phyloP scores from a whole-genome alignment of 1,140 invertebrate species.

The Drosophila suzukii region DNA sequence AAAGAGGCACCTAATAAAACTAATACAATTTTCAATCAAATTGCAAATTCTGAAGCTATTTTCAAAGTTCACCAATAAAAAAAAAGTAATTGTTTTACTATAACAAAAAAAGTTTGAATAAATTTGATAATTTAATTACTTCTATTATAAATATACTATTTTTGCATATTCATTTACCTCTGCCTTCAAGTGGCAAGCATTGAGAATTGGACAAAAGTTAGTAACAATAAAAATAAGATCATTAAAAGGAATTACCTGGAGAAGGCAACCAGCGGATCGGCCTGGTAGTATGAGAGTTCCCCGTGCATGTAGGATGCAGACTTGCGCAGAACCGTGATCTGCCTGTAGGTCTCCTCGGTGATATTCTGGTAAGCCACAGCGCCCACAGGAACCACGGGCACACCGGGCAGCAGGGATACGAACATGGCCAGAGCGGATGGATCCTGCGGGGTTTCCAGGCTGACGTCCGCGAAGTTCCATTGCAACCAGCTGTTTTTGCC shows the following conservation, averaged over 20 bases:
- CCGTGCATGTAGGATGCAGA: constrained; percentile 87
- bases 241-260: constrained; percentile 85
- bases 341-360: constrained; percentile 53
- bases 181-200: constrained; percentile 57
- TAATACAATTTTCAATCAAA: too few species aligned
- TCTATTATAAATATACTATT: too few species aligned
- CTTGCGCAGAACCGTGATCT: constrained; percentile 84
- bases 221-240: neutral
- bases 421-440: constrained; percentile 87
- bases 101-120: too few species aligned
- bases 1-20: too few species aligned
- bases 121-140: too few species aligned
- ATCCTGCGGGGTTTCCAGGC: constrained; percentile 46
- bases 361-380: constrained; percentile 83
- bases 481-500: constrained; percentile 73
- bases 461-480: constrained; percentile 71
- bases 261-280: constrained; percentile 87
- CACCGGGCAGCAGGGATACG: constrained; percentile 90
- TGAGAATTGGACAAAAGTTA: constrained; percentile 1
- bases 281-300: constrained; percentile 80
- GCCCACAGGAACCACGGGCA: constrained; percentile 88
- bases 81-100: too few species aligned
- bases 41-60: too few species aligned
- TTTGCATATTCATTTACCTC: constrained; percentile 30
- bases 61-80: too few species aligned